Evolutionary conservation across 1,140 invertebrate species (phyloP).

Genomic region (Pinna nobilis): DNA sequence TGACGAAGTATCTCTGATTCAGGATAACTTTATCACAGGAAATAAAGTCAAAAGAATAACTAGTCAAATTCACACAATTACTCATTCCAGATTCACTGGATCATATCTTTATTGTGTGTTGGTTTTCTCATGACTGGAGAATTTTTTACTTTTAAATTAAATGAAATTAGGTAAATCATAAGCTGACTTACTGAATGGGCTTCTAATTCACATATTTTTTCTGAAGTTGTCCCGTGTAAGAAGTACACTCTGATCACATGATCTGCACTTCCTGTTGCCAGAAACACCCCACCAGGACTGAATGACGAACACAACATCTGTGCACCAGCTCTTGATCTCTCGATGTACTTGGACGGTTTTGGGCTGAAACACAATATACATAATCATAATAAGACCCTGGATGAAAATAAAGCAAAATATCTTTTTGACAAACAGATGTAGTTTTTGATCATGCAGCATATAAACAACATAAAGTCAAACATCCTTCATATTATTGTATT

Average conservation of each 20-base stretch:
- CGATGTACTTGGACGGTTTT: conserved; percentile 93
- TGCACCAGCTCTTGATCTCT: conserved; percentile 93
- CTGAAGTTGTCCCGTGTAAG: conserved; percentile 84
- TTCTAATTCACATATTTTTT: conserved; percentile 88
- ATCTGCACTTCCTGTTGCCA: conserved; percentile 95
- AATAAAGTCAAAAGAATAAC: too few relatives aligned
- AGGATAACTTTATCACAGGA: too few relatives aligned
- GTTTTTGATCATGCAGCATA: too few relatives aligned
- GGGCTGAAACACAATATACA: conserved; percentile 76
- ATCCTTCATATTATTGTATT: not conserved
- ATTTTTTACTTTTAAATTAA: not conserved
- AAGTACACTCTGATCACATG: conserved; percentile 94
- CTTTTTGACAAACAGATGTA: too few relatives aligned
- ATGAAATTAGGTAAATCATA: not conserved
- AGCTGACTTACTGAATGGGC: conserved; percentile 81
- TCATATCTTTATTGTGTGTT: too few relatives aligned
- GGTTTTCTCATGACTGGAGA: not conserved
- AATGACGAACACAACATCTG: conserved; percentile 98
- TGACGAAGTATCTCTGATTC: too few relatives aligned
- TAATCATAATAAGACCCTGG: not conserved
- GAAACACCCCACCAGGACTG: conserved; percentile 93
- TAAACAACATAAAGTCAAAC: too few relatives aligned
- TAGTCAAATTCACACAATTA: too few relatives aligned
- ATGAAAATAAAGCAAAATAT: too few relatives aligned
- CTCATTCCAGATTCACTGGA: too few relatives aligned